Conservation (phyloP, 2,113 vertebrate genomes). For the Amia ocellicauda region DNA sequence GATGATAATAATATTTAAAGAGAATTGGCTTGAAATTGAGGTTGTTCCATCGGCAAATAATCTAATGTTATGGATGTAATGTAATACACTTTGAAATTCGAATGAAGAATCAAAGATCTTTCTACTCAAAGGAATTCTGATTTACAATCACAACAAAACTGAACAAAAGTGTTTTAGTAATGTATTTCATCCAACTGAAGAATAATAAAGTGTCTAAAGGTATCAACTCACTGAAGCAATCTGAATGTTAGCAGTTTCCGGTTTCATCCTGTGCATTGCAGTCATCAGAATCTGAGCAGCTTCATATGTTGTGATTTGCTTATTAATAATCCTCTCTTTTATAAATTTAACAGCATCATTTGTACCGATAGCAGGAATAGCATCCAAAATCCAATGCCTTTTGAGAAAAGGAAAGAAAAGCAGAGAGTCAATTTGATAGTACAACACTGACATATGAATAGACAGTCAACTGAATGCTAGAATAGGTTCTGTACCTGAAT, state of each 20-base stretch:
- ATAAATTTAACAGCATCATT: slow-evolving; percentile 40
- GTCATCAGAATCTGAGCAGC: slow-evolving; percentile 31
- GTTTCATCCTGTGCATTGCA: slow-evolving; percentile 36
- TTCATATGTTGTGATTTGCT: slow-evolving; percentile 34
- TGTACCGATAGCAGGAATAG: slow-evolving; percentile 32
- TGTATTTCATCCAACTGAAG: no score
- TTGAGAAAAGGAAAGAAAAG: slow-evolving; percentile 8
- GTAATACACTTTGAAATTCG: no score
- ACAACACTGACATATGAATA: background rate
- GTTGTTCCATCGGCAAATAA: no score
- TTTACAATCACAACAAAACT: no score
- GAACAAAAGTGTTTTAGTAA: no score
- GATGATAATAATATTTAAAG: background rate
- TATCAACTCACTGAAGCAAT: slow-evolving; percentile 38
- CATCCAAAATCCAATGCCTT: slow-evolving; percentile 45
- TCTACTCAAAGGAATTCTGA: no score
- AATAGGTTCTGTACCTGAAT: slow-evolving; percentile 43
- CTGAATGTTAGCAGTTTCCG: slow-evolving; percentile 32
- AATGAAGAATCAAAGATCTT: no score
- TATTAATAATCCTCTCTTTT: slow-evolving; percentile 38
- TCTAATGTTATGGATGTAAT: no score
- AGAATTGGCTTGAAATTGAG: no score
- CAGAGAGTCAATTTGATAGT: background rate
- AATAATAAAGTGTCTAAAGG: no score
- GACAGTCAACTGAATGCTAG: no score